A percentile compares a stretch with the other conserved stretches of the same genome.
Evolutionary conservation across 35 echinoderm and acorn worm genomes (phyloP).

Genomic region (Amphiura filiformis): DNA sequence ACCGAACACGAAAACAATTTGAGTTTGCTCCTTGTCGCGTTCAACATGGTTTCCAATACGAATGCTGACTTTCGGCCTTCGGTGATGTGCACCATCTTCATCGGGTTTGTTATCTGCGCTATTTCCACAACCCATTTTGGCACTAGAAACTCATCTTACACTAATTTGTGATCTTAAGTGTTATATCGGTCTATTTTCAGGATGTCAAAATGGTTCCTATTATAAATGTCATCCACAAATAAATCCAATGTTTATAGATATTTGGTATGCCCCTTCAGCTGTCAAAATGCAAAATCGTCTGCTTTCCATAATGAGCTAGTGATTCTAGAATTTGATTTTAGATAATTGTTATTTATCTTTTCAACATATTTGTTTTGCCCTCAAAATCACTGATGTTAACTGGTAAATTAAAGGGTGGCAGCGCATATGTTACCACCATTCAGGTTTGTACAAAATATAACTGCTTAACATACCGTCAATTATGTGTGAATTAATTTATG

Average conservation of each 20-base stretch:
- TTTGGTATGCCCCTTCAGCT: not conserved
- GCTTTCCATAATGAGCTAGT: not conserved
- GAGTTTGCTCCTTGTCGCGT: constrained; percentile 45
- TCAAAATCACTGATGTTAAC: too few relatives aligned
- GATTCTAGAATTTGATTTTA: not conserved
- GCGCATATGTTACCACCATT: too few relatives aligned
- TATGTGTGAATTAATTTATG: too few relatives aligned
- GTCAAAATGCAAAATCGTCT: not conserved
- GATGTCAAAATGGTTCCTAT: not conserved
- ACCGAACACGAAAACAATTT: constrained; percentile 62
- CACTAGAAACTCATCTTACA: not conserved
- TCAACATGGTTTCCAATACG: constrained; percentile 47
- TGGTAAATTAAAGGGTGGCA: too few relatives aligned
- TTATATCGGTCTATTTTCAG: not conserved
- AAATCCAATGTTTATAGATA: not conserved
- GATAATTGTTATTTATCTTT: too few relatives aligned
- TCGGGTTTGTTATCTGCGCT: constrained; percentile 44
- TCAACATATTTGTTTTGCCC: too few relatives aligned
- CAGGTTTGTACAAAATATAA: too few relatives aligned
- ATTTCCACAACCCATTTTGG: constrained; percentile 58
- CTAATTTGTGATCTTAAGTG: not conserved
- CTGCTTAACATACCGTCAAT: too few relatives aligned
- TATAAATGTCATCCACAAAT: not conserved
- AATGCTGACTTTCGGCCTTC: constrained; percentile 66
- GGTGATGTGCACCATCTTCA: constrained; percentile 48